Evolutionary conservation across 2,888 invertebrate species (phyloP), one percentile per base, ranked within the genome.

Genomic region (Fragum sueziense): DNA sequence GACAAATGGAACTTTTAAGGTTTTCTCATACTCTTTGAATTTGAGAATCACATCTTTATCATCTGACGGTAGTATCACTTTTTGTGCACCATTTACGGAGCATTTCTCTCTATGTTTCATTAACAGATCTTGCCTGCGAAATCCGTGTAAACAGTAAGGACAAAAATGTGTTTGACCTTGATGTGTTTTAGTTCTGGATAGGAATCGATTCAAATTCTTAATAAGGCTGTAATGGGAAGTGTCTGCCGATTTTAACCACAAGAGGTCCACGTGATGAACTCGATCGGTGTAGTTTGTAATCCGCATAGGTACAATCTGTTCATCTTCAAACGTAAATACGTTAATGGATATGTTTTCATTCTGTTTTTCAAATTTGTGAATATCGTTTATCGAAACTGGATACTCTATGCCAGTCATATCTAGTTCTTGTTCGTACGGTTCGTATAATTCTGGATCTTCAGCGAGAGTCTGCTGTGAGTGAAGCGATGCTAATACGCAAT

Each of bases 141-240:
- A 80, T 0, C 68, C 80, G 52, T 76, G 80, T 34, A 76, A 37
- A 41, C 76, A 76, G 31, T 70, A 76, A 29, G 59, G 25, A 25
- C 80, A 80, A 37, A 74, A 76, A 54, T 71, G 70, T 27, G 54
- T 31, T 51, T 70, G 29, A 1, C 33, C 25, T 25, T 52, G 29
- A 52, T 68, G 57, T 14, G 20, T 62, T 20, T 76, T 78, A 31
- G 76, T 71, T 27, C 78, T 54, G 51, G 68, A 80, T 22, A 85
- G 70, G 62, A 85, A 85, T 0, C 82, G 34, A 61, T 80, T 80
- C 9, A 85, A 59, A 47, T 85, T 47, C 22, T 33, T 80, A 33
- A 82, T 85, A 27, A 85, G 70, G 70, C 79, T 77, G 37, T 80
- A 85, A 68, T 82, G 85, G 2, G 78, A 65, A 14, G 51, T 71